Conservation (phyloP, 2,888 invertebrate genomes). For the Drosophila monieri region DNA sequence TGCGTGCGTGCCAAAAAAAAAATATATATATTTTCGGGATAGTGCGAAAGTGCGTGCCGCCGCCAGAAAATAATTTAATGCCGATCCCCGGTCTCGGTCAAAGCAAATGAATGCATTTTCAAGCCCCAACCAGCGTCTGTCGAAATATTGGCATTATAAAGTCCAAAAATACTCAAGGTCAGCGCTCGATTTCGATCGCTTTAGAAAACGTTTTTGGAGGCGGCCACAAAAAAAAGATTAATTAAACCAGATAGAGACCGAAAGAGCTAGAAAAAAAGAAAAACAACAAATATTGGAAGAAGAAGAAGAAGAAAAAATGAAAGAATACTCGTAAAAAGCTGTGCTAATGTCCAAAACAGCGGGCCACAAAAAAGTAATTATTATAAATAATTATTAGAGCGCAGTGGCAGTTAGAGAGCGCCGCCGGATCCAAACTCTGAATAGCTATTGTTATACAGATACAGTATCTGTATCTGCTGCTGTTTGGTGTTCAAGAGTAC, state of each 20-base stretch:
- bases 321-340: conserved; percentile 24
- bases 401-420: conserved; percentile 65
- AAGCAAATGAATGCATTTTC: conserved; percentile 27
- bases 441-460: conserved; percentile 46
- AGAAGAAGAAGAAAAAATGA: too few species aligned
- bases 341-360: conserved; percentile 61
- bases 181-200: conserved; percentile 63
- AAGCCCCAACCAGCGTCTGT: conserved; percentile 3
- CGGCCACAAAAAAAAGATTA: conserved; percentile 47
- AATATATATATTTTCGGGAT: conserved; percentile 40
- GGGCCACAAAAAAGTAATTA: conserved; percentile 65
- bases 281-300: conserved; percentile 4
- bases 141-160: conserved; percentile 15
- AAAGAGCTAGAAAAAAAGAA: background rate
- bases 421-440: conserved; percentile 43
- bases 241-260: conserved; percentile 42
- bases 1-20: conserved; percentile 53
- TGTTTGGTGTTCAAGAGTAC: conserved; percentile 41
- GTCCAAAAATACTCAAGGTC: conserved; percentile 55
- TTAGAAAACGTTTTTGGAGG: conserved; percentile 44
- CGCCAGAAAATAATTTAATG: conserved; percentile 32
- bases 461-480: conserved; percentile 32
- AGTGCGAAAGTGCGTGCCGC: conserved; percentile 51
- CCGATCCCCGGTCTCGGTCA: conserved; percentile 27
- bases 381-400: conserved; percentile 80